Evolutionary conservation across 2,888 invertebrate species (phyloP), one percentile per base, ranked within the genome.

Genomic region (Branchipolynoe longqiensis): DNA sequence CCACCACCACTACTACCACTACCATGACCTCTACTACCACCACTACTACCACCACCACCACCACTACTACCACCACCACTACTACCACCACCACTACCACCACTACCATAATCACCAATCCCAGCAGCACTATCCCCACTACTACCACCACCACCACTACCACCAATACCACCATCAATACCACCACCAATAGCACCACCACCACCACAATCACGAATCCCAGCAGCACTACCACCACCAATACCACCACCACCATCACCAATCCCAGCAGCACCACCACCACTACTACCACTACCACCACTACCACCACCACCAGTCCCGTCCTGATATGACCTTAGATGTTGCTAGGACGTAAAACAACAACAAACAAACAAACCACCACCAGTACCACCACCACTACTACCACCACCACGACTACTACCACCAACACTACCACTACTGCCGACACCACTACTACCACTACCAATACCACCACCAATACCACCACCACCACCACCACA

Each of bases 1-100:
- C n/a, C n/a, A n/a, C n/a, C n/a, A n/a, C n/a, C n/a, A n/a, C n/a
- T n/a, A n/a, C n/a, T n/a, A n/a, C n/a, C n/a, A n/a, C 62, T 12
- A 28, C 31, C 62, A 62, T 28, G 25, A 62, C 62, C 6, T 8
- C 62, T n/a, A 62, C 62, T n/a, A 62, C 31, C 62, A 62, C n/a
- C 12, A 62, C 62, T 6, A n/a, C 12, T 6, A 62, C 62, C n/a
- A 28, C 31, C 62, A 62, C 62, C 62, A 62, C n/a, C 6, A 28
- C 62, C 12, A 62, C n/a, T 6, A 62, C 62, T 6, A n/a, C 12
- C n/a, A 62, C 31, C 62, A 62, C 31, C 62, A 62, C 31, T n/a
- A 62, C 12, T 28, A 62, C 62, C 31, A 28, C 62, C 62, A 62
- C 31, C 62, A 62, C n/a, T 6, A 62, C 62, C 6, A n/a, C 12